phyloP scores from a whole-genome alignment of 1,140 invertebrate species.

The Pseudoatta argentina region DNA sequence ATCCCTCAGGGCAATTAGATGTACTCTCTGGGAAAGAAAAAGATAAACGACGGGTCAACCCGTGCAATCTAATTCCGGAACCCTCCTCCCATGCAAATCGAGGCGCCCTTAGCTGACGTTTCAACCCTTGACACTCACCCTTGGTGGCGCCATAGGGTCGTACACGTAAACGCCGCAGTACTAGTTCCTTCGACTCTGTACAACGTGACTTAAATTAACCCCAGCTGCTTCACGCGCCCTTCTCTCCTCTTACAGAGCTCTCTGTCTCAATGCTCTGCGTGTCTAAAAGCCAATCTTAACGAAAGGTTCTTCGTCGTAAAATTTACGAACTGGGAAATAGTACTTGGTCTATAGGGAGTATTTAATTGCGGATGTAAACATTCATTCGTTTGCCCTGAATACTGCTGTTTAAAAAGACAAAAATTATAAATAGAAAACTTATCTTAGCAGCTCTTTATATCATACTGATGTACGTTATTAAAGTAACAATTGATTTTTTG shows the following conservation, averaged over 20 bases:
- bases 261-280: background rate
- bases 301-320: conserved; percentile 25
- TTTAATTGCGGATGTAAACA: conserved; percentile 5
- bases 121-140: conserved; percentile 76
- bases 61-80: conserved; percentile 73
- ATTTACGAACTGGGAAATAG: conserved; percentile 17
- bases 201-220: conserved; percentile 74
- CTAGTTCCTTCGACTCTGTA: conserved; percentile 65
- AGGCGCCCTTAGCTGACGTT: conserved; percentile 71
- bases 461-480: background rate
- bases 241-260: background rate
- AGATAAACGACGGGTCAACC: conserved; percentile 73
- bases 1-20: conserved; percentile 68
- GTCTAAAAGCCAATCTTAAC: conserved; percentile 48
- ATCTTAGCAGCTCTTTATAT: background rate
- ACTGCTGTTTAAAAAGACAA: background rate
- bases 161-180: conserved; percentile 44
- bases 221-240: conserved; percentile 33
- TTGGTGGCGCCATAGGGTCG: conserved; percentile 40
- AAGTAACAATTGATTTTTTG: background rate
- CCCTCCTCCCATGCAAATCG: conserved; percentile 73
- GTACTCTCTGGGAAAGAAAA: conserved; percentile 65
- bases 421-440: background rate
- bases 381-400: background rate
- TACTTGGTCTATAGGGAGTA: background rate